Evolutionary conservation across 2,797 vertebrate species (phyloP).

Genomic region (Sardinella longiceps): DNA sequence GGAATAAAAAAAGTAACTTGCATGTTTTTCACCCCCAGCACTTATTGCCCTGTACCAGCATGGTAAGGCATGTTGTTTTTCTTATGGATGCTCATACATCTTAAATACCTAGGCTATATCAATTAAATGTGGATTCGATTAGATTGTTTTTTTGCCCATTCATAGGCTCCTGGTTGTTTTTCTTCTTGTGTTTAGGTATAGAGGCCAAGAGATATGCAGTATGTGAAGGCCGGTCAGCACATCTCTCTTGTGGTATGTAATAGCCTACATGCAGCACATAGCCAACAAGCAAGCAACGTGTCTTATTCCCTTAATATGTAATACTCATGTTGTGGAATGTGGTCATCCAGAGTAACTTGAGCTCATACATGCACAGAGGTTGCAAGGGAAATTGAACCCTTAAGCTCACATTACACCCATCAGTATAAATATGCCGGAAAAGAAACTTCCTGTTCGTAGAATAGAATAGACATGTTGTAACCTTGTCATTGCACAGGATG

Average conservation of each 20-base stretch:
- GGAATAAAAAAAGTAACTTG: neutral
- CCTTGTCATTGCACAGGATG: neutral
- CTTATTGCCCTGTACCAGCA: neutral
- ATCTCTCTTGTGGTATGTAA: constrained; percentile 26
- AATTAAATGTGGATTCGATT: neutral
- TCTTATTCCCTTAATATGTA: no score
- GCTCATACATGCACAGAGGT: neutral
- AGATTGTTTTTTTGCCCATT: neutral
- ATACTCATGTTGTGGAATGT: neutral
- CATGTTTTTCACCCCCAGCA: neutral
- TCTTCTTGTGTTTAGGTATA: neutral
- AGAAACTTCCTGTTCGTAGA: constrained; percentile 5
- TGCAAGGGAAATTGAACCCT: neutral
- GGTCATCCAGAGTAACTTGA: neutral
- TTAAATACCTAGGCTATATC: neutral
- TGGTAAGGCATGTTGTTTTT: neutral
- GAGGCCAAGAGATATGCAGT: constrained; percentile 23
- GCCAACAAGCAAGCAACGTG: no score
- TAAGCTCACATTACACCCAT: neutral
- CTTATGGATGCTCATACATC: no score
- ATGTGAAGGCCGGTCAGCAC: constrained; percentile 25
- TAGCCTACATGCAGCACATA: neutral
- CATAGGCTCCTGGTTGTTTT: neutral
- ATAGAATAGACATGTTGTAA: neutral
- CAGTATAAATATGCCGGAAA: neutral